Evolutionary conservation across 2,888 invertebrate genomes (phyloP).

Genomic region (Brachypterus glaber): DNA sequence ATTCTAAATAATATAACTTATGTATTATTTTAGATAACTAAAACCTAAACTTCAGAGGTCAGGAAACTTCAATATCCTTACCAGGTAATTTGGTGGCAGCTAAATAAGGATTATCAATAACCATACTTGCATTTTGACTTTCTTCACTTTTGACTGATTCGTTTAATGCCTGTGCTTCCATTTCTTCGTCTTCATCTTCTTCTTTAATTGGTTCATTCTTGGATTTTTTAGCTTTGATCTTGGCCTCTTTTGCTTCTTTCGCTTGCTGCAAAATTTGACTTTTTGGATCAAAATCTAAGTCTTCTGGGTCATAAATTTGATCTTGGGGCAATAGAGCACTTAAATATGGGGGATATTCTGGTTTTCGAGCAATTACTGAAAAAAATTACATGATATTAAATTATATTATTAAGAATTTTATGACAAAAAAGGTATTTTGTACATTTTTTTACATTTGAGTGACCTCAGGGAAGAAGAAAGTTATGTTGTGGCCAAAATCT

Average conservation of each 20-base stretch:
- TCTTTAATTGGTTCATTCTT: conserved; percentile 20
- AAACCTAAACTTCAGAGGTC: conserved; percentile 7
- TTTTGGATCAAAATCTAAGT: conserved; percentile 64
- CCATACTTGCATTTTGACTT: conserved; percentile 42
- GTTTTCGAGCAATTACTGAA: conserved; percentile 80
- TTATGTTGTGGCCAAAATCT: too few species aligned
- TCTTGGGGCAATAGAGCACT: conserved; percentile 84
- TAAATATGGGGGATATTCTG: conserved; percentile 70
- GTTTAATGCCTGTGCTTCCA: too few species aligned
- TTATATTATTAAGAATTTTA: background rate
- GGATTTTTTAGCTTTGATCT: conserved; percentile 24
- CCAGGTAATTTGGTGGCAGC: conserved; percentile 40
- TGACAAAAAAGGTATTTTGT: too few species aligned
- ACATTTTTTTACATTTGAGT: too few species aligned
- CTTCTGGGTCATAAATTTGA: conserved; percentile 89
- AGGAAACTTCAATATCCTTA: conserved; percentile 26
- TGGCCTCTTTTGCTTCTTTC: conserved; percentile 29
- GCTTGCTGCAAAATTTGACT: conserved; percentile 36
- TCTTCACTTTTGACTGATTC: conserved; percentile 36
- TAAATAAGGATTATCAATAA: conserved; percentile 68
- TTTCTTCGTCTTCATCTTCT: conserved; percentile 33
- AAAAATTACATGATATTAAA: conserved; percentile 2
- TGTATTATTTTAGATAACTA: too few species aligned
- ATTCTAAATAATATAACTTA: too few species aligned
- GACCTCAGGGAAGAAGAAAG: too few species aligned